Conservation (phyloP, 1,140 invertebrate species). For the Sipha flava region DNA sequence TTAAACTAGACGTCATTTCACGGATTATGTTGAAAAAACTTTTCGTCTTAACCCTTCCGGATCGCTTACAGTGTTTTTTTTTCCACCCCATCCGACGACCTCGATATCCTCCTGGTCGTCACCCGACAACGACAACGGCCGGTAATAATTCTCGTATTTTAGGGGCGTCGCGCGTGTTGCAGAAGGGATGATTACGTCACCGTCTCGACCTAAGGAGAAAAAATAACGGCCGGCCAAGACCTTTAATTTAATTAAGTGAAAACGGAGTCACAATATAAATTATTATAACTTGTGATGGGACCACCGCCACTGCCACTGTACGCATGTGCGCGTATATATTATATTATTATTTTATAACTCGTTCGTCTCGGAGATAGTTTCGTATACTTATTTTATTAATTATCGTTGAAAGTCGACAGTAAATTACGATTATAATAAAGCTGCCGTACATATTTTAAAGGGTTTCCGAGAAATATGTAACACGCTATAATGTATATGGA, state of each 20-base stretch:
- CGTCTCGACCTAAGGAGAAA: no score
- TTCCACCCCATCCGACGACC: no score
- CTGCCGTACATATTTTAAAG: not conserved
- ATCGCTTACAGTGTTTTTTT: not conserved
- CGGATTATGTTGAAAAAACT: not conserved
- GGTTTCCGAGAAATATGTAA: no score
- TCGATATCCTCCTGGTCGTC: not conserved
- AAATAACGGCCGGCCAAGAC: not conserved
- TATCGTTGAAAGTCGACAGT: not conserved
- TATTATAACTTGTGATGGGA: not conserved
- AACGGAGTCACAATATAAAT: not conserved
- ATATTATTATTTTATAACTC: not conserved
- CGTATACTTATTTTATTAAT: not conserved
- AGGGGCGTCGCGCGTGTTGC: not conserved
- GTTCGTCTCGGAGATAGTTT: not conserved
- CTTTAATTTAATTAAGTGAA: constrained; percentile 16
- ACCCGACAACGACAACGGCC: no score
- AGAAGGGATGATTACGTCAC: not conserved
- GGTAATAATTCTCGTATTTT: not conserved
- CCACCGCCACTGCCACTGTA: not conserved
- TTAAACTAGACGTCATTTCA: not conserved
- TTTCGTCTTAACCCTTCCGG: not conserved
- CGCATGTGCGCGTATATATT: not conserved
- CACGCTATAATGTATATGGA: no score
- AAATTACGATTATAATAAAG: constrained; percentile 2